Percentiles rank a stretch among this genome's conserved stretches.
Conservation (phyloP, 2,113 vertebrate genomes). For the Mesocricetus auratus region DNA sequence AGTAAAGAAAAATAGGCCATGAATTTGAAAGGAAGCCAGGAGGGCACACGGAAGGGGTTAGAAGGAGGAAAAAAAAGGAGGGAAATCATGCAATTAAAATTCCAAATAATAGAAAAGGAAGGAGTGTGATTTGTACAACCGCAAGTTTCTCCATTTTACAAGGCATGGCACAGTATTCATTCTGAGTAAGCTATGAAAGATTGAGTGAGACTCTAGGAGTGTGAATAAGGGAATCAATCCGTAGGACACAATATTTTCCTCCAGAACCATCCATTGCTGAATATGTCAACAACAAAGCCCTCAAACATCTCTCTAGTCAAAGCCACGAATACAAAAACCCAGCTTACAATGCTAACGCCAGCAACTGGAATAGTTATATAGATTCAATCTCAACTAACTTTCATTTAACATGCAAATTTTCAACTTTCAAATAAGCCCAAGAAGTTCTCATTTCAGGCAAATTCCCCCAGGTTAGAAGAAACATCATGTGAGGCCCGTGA, state of each 20-base stretch:
- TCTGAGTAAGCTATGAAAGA: background rate
- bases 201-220: background rate
- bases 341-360: background rate
- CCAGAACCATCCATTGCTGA: background rate
- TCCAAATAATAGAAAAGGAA: background rate
- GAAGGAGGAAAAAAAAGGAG: too few species aligned
- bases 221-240: background rate
- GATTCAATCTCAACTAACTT: background rate
- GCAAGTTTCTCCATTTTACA: background rate
- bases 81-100: background rate
- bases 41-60: background rate
- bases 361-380: background rate
- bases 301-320: background rate
- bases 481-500: background rate
- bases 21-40: background rate
- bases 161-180: background rate
- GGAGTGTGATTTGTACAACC: background rate
- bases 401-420: background rate
- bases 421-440: background rate
- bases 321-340: background rate
- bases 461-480: slow-evolving; percentile 17
- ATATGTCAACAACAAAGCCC: background rate
- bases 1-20: background rate
- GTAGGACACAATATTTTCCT: background rate
- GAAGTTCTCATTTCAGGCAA: background rate